Evolutionary conservation across 2,888 invertebrate species (phyloP), one percentile per base, ranked within the genome.

Genomic region (Bedellia somnulentella): DNA sequence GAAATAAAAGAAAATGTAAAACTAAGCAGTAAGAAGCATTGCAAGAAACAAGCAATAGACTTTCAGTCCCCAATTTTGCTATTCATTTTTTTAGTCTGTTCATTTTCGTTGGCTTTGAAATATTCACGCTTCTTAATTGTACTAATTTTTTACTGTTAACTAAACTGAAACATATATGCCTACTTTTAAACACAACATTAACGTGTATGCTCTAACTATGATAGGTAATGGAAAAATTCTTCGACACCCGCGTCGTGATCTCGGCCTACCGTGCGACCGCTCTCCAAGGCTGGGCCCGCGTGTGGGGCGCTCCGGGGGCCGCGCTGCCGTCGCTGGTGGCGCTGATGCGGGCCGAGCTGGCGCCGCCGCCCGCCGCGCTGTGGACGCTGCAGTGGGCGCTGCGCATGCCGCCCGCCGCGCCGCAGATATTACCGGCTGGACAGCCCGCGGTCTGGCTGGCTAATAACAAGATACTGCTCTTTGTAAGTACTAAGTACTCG

Each of bases 331-430:
- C 96, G 61, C 91, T 93, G 52, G 86, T 95, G 43, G 89, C 94
- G 60, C 86, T 94, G 33, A 89, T 92, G 86, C 59, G 77, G 32
- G 64, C 68, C 5, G 81, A 82, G 49, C 70, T 86, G 38, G 82
- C 81, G 54, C 67, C 85, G 41, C 59, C 51, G 15, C 49, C 59
- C 43, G 55, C 58, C 23, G 59, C 66, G 43, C 90, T 89, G 47
- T 97, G 96, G 96, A 81, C 85, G 26, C 86, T 94, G 33, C 92
- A 93, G 60, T 89, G 93, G 85, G 92, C 94, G 63, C 80, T 96
- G 53, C 83, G 95, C 33, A 89, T 94, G 44, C 94, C 96, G 34
- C 94, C 94, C 39, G 87, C 91, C 22, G 87, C 88, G 17, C 86
- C 87, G 10, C 90, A 87, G 30, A 89, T 94, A 45, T 88, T 93